phyloP scores from a whole-genome alignment of 1,140 invertebrate species.

The Drosophila pseudoobscura region DNA sequence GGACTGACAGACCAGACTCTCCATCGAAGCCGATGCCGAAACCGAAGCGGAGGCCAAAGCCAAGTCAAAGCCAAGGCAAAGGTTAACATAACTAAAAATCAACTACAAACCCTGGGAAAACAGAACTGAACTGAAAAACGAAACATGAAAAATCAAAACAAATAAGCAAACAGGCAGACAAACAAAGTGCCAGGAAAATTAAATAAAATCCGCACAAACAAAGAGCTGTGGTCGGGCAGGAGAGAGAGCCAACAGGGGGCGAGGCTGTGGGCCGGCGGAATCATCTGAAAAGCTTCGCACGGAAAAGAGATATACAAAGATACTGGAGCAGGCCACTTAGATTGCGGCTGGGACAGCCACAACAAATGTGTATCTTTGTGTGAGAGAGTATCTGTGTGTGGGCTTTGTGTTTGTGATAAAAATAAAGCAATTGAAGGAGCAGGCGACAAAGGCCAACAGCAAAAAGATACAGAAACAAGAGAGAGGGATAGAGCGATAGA shows the following conservation, averaged over 20 bases:
- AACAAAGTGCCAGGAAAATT: constrained; percentile 72
- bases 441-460: constrained; percentile 41
- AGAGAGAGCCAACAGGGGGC: constrained; percentile 7
- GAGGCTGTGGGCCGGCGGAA: not conserved
- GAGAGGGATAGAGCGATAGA: not conserved
- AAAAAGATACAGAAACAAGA: constrained; percentile 16
- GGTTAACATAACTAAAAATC: constrained; percentile 28
- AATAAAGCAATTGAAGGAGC: constrained; percentile 59
- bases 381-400: constrained; percentile 24
- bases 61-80: constrained; percentile 21
- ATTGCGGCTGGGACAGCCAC: constrained; percentile 52
- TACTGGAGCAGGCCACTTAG: constrained; percentile 49
- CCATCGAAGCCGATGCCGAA: too few species aligned
- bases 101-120: constrained; percentile 28
- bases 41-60: not conserved
- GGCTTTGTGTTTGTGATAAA: constrained; percentile 37
- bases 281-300: constrained; percentile 20
- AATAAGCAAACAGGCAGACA: constrained; percentile 67
- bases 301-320: constrained; percentile 30
- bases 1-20: too few species aligned
- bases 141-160: constrained; percentile 72
- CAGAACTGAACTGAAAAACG: constrained; percentile 30
- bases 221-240: constrained; percentile 30
- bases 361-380: constrained; percentile 11
- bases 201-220: constrained; percentile 63